Base-by-base conservation (phyloP, 2,113 vertebrate genomes). In the Arvicanthis niloticus region DNA sequence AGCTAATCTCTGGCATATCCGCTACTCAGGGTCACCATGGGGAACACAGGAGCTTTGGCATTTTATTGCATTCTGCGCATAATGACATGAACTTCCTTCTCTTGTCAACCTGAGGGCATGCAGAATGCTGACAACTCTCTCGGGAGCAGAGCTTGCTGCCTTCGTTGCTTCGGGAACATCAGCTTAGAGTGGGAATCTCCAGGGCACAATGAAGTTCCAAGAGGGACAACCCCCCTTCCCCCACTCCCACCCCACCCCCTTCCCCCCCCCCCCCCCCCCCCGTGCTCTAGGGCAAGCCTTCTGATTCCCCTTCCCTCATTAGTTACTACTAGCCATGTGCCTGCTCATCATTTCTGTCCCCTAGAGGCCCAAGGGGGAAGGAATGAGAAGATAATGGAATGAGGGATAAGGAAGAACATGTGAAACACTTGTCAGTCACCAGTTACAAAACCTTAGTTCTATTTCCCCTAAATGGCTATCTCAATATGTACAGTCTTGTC, bases 1-100 rank as follows among this genome's bases (percentile, higher is more conserved):
- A 62, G 70, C 77, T 94, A 53, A 94, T 86, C 85, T 94, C 93
- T 68, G 15, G 70, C 48, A 21, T 84, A 93, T 91, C 91, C 65
- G 4, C 48, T 94, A 76, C 85, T 86, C 84, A 70, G 56, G 88
- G 85, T 70, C 67, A 87, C 85, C 1, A 12, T 37, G 45, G 88
- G 96, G 65, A 97, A 82, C 62, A 73, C n/a, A 12, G 12, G 24
- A 17, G 81, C 45, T 92, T 84, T 87, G 91, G 92, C 88, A 94
- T 97, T 96, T 96, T 78, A 89, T 95, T 86, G 85, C 68, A 91
- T 91, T 97, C 91, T 91, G 95, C 95, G 62, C 93, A 93, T 96
- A 95, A 96, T 65, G 88, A 72, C 85, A 65, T 2, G 26, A 89
- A 96, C 77, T 82, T 81, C 81, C 62, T 88, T 95, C 77, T 92